These are phyloP conservation scores for Caenorhabditis angaria DNA, from an alignment of 2,888 invertebrate genomes.

Conservation along the genomic window DNA sequence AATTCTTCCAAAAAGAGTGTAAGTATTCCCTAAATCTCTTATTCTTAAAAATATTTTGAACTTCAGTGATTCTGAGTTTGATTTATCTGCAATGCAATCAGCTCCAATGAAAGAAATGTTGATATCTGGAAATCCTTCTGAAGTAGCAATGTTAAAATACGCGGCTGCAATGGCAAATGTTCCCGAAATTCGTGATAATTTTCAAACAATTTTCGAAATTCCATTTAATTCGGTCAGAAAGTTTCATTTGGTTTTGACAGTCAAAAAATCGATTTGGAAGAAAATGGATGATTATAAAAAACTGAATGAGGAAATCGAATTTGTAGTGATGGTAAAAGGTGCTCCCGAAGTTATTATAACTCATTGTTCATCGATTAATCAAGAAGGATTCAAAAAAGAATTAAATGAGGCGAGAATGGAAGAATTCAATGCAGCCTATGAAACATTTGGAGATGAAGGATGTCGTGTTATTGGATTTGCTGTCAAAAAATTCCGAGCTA, in stretches of 20 bases:
- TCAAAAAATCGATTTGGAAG: conserved; percentile 24
- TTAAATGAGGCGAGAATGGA: conserved; percentile 32
- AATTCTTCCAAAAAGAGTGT: conserved; percentile 40
- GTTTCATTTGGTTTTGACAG: conserved; percentile 57
- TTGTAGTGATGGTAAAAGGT: conserved; percentile 60
- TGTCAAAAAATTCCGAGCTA: conserved; percentile 54
- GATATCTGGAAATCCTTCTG: conserved; percentile 52
- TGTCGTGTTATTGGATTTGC: conserved; percentile 65
- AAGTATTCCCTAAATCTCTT: conserved; percentile 4
- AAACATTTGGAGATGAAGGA: conserved; percentile 62
- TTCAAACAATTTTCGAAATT: conserved; percentile 59
- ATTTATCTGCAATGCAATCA: conserved; percentile 37
- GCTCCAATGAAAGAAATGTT: conserved; percentile 42
- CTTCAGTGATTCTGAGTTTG: conserved; percentile 46
- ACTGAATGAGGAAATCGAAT: conserved; percentile 35
- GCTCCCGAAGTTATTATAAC: conserved; percentile 62
- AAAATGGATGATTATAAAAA: conserved; percentile 24
- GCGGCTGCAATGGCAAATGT: conserved; percentile 46
- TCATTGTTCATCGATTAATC: conserved; percentile 50
- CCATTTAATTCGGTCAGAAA: conserved; percentile 66
- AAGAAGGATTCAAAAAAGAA: conserved; percentile 29
- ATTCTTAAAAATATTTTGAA: neutral
- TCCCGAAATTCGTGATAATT: conserved; percentile 36
- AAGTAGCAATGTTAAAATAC: conserved; percentile 52
- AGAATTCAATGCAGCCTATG: conserved; percentile 57